Evolutionary conservation across 2,888 invertebrate species (phyloP), one percentile per base, ranked within the genome.

Genomic region (Plagodis dolabraria): DNA sequence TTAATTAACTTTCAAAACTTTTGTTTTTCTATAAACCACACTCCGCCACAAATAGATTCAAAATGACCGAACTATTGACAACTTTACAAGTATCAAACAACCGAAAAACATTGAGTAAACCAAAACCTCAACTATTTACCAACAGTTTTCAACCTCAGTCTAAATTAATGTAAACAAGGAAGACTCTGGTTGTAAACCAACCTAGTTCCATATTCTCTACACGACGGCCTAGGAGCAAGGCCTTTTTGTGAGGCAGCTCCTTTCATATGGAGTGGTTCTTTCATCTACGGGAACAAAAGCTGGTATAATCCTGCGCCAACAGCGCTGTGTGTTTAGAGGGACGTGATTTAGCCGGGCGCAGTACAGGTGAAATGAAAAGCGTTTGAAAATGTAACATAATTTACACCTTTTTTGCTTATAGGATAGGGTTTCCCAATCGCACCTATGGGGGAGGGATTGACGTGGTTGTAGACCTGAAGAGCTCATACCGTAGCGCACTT

Each of bases 281-380:
- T 72, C 70, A 72, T 70, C 66, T 65, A 63, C 59, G 60, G 58
- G 70, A 69, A 72, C 72, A 72, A 72, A 71, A 65, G 70, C 59
- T 52, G 47, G 52, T 50, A 68, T 72, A 72, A 72, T 72, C 72
- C 72, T 68, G 65, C 59, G 64, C 65, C 60, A 65, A 67, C 68
- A 66, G 59, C 62, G 58, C 60, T 62, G 63, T 59, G 60, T 60
- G 63, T 56, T 60, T 59, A 67, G 63, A 67, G 59, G 58, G 62
- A 58, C 62, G 64, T 67, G 59, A 59, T 63, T 63, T 59, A 62
- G 40, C 54, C 45, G 52, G 48, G 47, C 51, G 5, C 12, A 33
- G 63, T 56, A 63, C 55, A 45, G 43, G 36, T 5, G 47, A 9
- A 45, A 33, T 0, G 38, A 55, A 52, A 53, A 12, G 33, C 33